Percentiles rank a stretch among this genome's conserved stretches.
phyloP scores from a whole-genome alignment of 2,797 vertebrate genomes.

The Australoheros facetus region DNA sequence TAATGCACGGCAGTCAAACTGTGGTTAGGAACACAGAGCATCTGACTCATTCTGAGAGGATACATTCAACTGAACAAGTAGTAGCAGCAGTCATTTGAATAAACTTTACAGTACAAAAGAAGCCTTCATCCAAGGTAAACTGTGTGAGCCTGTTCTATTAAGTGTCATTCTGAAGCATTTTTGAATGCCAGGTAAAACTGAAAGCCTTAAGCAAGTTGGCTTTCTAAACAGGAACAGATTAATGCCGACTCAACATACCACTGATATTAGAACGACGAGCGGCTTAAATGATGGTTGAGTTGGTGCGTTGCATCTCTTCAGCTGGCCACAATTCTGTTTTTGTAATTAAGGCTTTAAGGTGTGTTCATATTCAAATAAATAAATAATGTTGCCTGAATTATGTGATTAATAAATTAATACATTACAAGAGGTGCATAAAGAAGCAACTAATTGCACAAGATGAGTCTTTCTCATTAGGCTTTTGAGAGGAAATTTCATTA shows the following conservation, averaged over 20 bases:
- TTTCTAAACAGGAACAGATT: slow-evolving; percentile 76
- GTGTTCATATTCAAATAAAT: slow-evolving; percentile 80
- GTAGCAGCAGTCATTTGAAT: slow-evolving; percentile 78
- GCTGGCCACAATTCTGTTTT: slow-evolving; percentile 66
- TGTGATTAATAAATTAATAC: slow-evolving; percentile 82
- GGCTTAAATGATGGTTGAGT: slow-evolving; percentile 72
- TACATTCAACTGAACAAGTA: slow-evolving; percentile 3
- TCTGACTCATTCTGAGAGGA: slow-evolving; percentile 9
- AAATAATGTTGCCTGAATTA: slow-evolving; percentile 73
- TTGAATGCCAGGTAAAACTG: slow-evolving; percentile 59
- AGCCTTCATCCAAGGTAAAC: slow-evolving; percentile 16
- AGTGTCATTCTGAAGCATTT: slow-evolving; percentile 59
- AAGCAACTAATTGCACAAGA: slow-evolving; percentile 78
- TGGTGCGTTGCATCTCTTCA: slow-evolving; percentile 60
- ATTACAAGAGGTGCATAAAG: slow-evolving; percentile 80
- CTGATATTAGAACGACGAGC: slow-evolving; percentile 77
- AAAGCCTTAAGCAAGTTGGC: slow-evolving; percentile 55
- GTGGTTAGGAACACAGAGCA: slow-evolving; percentile 35
- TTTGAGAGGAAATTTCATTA: slow-evolving; percentile 80
- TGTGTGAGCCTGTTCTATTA: slow-evolving; percentile 53
- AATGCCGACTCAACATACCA: slow-evolving; percentile 71
- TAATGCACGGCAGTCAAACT: slow-evolving; percentile 31
- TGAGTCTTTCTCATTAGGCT: slow-evolving; percentile 78
- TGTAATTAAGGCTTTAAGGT: slow-evolving; percentile 83
- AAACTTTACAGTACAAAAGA: slow-evolving; percentile 60